phyloP scores from a whole-genome alignment of 2,797 vertebrate species.

The Spinibarbus caldwelli region DNA sequence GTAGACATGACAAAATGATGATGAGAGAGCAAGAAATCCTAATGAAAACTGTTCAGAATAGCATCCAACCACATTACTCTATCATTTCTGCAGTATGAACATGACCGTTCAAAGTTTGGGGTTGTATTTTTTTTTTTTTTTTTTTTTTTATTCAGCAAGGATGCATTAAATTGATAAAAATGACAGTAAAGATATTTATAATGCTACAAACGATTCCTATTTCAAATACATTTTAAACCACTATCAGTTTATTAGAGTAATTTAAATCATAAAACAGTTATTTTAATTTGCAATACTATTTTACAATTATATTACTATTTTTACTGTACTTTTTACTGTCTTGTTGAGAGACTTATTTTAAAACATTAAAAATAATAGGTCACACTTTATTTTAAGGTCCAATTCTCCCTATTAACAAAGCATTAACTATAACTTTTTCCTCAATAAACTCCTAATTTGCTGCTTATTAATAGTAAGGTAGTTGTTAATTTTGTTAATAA shows the following conservation, averaged over 20 bases:
- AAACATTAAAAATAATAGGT: neutral
- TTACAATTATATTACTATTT: neutral
- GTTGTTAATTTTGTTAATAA: neutral
- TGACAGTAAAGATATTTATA: neutral
- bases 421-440: neutral
- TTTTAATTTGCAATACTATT: neutral
- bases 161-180: neutral
- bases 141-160: neutral
- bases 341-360: neutral
- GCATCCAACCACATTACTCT: neutral
- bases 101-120: neutral
- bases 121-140: neutral
- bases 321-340: neutral
- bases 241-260: neutral
- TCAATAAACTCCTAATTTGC: neutral
- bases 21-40: slow-evolving; percentile 13
- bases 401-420: neutral
- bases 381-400: neutral
- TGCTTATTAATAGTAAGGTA: neutral
- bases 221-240: neutral
- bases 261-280: neutral
- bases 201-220: neutral
- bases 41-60: slow-evolving; percentile 31
- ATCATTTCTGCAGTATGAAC: neutral
- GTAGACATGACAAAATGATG: slow-evolving; percentile 36